Evolutionary conservation across 1,140 invertebrate genomes (phyloP), one percentile per base, ranked within the genome.

Genomic region (Zaprionus vittiger): DNA sequence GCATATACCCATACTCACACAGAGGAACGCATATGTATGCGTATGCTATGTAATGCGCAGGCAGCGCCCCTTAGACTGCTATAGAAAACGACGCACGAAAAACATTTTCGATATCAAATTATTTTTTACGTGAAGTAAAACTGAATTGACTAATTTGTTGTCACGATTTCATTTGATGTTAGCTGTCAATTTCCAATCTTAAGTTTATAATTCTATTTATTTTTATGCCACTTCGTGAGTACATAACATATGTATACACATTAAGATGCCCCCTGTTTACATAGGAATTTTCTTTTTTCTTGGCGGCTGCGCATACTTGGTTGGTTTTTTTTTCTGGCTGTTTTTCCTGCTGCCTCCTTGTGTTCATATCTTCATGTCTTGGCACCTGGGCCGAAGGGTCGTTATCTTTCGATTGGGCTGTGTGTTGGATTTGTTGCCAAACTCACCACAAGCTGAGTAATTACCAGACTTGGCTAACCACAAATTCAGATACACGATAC

Each of bases 251-350:
- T 44, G 14, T 57, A 49, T 24, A 55, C 15, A 6, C 12, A 22
- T 60, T 7, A 38, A 26, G 34, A 5, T 59, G 24, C n/a, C 57
- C 26, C 34, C 26, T 54, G 66, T 28, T 26, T 31, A 60, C 24
- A 60, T 60, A 37, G 17, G 37, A 49, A 28, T 26, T 57, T 78
- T 54, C 20, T 52, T 65, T 47, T 17, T 47, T 56, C 55, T 65
- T 55, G 77, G 77, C 77, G 77, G 64, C 77, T 77, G 77, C 77
- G 73, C 73, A 79, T 77, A 47, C 72, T 77, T 74, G 12, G n/a
- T 61, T 55, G 47, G 17, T 20, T 67, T 67, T 20, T 20, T 37
- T 20, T 37, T 62, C 20, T 56, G 11, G 2, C 24, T 62, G 55
- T 52, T 17, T 34, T 60, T 56, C 57, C 55, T 22, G 24, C 31